Evolutionary conservation across 35 echinoderm and acorn worm genomes (phyloP), one percentile per base, ranked within the genome.

Genomic region (Strongylocentrotus purpuratus): DNA sequence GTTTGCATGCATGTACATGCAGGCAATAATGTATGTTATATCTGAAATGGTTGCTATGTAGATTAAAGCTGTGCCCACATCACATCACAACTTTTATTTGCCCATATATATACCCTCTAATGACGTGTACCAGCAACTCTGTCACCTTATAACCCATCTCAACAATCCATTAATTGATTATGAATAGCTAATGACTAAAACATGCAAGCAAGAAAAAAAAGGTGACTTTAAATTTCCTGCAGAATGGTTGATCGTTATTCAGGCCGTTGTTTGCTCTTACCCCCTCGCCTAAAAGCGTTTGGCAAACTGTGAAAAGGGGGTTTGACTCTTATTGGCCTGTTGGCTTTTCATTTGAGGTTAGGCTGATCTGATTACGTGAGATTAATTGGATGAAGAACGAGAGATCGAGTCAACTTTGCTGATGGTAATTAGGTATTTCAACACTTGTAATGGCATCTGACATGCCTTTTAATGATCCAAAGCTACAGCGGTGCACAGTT

Each of bases 401-500:
- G 20, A 5, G 65, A 28, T 28, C 2, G 28, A 78, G 65, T 78
- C 65, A 78, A 78, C 65, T 78, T 78, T 78, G 65, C 65, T 78
- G 65, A 78, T 28, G 65, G 65, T 78, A 89, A 46, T 89, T 89
- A 33, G 33, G 32, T 89, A 89, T 41, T 89, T 33, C 87, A 89
- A 46, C 87, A 89, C 87, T 89, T 89, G 87, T 89, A 89, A 89
- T 89, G 32, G 31, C 87, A 35, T 89, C n/a, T 89, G 87, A 41
- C 32, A 89, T 89, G 11, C 9, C 45, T 46, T 89, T 17, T 46
- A 89, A 89, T 46, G 32, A 41, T 89, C 33, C 10, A 41, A 0
- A 89, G 45, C 87, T n/a, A 78, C 65, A 78, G 65, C 87, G 32
- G n/a, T 41, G 87, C 32, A 89, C 45, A 15, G 87, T 89, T 25